Base-by-base conservation (phyloP, 2,113 vertebrate species). In the Eleginops maclovinus region DNA sequence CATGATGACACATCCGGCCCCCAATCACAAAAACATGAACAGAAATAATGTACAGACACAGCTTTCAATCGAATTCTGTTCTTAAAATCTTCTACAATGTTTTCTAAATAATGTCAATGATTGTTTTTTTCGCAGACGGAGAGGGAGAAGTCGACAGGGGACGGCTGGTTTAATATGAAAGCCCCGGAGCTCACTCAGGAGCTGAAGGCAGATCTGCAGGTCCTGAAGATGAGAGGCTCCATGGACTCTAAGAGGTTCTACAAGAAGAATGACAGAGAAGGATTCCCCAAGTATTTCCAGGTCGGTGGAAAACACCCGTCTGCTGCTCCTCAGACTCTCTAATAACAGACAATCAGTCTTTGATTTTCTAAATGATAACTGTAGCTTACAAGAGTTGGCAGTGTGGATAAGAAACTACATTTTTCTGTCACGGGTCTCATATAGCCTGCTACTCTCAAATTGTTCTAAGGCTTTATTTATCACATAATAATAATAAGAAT, bases 251-350 rank as follows among this genome's bases (percentile, higher is more conserved):
- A 99, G 87, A 95, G 95, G 41, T 99, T 99, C 93, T 99, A 99
- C 84, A 99, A 99, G 93, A 99, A 99, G 91, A 97, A 98, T 4
- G 98, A 99, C 83, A 93, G 97, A 92, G 97, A 97, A 16, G 97
- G 97, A 12, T 95, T 97, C 43, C 96, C 98, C 56, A 99, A 98
- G 75, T 98, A 99, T 74, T 98, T 99, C 72, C 96, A 99, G 97
- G 98, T 99, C 77, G 49, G 91, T 67, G 15, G 50, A 54, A 17
- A 26, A 24, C 49, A 26, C 2, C 5, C 28, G 3, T 47, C 15
- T 4, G 4, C 3, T 54, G 31, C 51, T 13, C 13, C 10, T 43
- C 0, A 28, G 5, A 56, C 64, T 53, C 13, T 41, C 17, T 19
- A 22, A 2, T 4, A 40, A 36, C 9, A 10, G 5, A 31, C 31